A percentile compares a stretch with the other conserved stretches of the same genome.
These are phyloP conservation scores for Drosophila sordidula DNA, from an alignment of 2,888 invertebrate species.

Conservation along the genomic window DNA sequence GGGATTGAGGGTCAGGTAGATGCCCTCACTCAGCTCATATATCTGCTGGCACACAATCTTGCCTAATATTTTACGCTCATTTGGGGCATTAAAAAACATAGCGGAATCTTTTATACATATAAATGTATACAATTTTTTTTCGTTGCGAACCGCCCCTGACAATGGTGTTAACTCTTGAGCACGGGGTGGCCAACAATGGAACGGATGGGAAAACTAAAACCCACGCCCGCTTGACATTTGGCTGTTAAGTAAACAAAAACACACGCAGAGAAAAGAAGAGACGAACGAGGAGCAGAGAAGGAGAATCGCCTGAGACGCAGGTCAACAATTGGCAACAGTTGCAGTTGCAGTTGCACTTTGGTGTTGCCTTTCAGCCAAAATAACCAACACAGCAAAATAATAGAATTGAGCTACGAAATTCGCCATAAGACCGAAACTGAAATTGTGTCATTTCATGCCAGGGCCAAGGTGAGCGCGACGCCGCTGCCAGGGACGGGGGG, in stretches of 20 bases:
- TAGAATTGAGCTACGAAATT: constrained; percentile 29
- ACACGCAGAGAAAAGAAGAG: constrained; percentile 21
- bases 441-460: constrained; percentile 84
- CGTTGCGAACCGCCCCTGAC: constrained; percentile 23
- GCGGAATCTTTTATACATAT: constrained; percentile 46
- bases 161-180: constrained; percentile 71
- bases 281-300: neutral
- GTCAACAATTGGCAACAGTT: constrained; percentile 60
- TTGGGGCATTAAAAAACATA: constrained; percentile 67
- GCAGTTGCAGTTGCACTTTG: constrained; percentile 42
- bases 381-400: constrained; percentile 15
- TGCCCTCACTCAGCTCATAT: constrained; percentile 17
- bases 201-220: constrained; percentile 69
- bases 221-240: constrained; percentile 78
- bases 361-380: constrained; percentile 73
- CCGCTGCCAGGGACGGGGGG: neutral
- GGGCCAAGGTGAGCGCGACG: constrained; percentile 21
- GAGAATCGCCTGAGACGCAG: constrained; percentile 41
- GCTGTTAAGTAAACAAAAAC: constrained; percentile 71
- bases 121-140: constrained; percentile 9
- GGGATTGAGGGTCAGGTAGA: constrained; percentile 39
- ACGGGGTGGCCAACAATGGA: constrained; percentile 49
- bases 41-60: constrained; percentile 49
- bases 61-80: constrained; percentile 81
- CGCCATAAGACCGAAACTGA: constrained; percentile 72